phyloP scores from a whole-genome alignment of 2,888 invertebrate genomes.

The Lasioglossum malachurum region DNA sequence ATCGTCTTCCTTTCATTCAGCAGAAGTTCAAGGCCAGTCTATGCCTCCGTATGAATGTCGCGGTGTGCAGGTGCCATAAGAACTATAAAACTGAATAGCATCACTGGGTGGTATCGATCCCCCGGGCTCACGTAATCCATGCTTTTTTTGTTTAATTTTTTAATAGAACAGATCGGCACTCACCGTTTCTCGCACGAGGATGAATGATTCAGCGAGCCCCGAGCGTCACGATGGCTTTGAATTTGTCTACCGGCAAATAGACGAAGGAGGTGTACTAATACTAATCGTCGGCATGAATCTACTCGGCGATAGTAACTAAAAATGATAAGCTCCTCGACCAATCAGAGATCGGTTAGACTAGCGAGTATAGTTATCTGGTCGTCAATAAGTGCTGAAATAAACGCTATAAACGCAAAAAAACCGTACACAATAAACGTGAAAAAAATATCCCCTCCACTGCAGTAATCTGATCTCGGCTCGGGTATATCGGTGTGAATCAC shows the following conservation, averaged over 20 bases:
- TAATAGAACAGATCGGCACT: not conserved
- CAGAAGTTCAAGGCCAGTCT: constrained; percentile 64
- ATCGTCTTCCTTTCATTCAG: constrained; percentile 59
- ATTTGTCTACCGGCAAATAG: not conserved
- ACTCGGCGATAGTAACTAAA: not conserved
- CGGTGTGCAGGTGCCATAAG: constrained; percentile 36
- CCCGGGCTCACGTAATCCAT: not conserved
- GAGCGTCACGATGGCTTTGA: not conserved
- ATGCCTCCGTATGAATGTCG: constrained; percentile 53
- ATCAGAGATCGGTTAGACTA: not conserved
- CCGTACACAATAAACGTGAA: no score
- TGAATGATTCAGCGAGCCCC: constrained; percentile 29
- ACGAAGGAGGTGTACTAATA: not conserved
- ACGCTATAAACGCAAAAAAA: no score
- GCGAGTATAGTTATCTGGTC: not conserved
- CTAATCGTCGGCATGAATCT: not conserved
- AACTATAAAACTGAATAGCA: constrained; percentile 53
- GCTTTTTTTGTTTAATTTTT: not conserved
- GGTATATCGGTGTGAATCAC: no score
- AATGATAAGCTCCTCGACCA: not conserved
- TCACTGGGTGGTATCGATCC: constrained; percentile 48
- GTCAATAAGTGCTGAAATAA: not conserved
- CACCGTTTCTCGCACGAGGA: constrained; percentile 14
- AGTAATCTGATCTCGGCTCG: no score
- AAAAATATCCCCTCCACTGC: no score